Base-by-base conservation (phyloP, 2,888 invertebrate genomes). In the Aphidius colemani region DNA sequence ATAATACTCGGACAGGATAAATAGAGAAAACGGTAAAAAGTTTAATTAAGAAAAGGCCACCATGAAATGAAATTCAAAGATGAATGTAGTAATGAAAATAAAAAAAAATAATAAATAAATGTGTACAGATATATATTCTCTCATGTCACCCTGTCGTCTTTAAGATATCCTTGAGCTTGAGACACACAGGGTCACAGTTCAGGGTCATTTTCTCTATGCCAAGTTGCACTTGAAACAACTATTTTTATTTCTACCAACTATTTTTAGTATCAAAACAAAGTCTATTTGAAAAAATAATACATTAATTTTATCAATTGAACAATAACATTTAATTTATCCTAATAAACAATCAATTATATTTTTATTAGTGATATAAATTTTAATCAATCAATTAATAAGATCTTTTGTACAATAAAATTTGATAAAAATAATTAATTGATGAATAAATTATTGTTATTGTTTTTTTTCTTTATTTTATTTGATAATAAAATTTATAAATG, bases 161-260 rank as follows among this genome's bases (percentile, higher is more conserved):
- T 78, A 78, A 77, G 75, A 69, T 70, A 74, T 71, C 72, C 71
- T 74, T 72, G 73, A 70, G 67, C 70, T 59, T 65, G 67, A 67
- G 60, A 66, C 64, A 60, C 56, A 53, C 53, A 65, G 69, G 70
- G 69, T 67, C 66, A 68, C 65, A 68, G 70, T 75, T 76, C 76
- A 74, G 72, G 75, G 76, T 75, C 74, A 74, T 69, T 64, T 72
- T 66, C 66, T 61, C 56, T 63, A 30, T 30, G 30, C 30, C 30
- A 30, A 30, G 2, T 30, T 30, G 30, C 30, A 30, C 30, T 30
- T 30, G 30, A 30, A 30, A 30, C 30, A 30, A 30, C 30, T 30
- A 30, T 30, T 30, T 30, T 30, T 30, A 30, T 30, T 30, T 30
- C 30, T 4, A 30, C 5, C 0, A 30, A 30, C 30, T 30, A 30